Evolutionary conservation across 2,888 invertebrate genomes (phyloP).

Genomic region (Diabrotica balteata): DNA sequence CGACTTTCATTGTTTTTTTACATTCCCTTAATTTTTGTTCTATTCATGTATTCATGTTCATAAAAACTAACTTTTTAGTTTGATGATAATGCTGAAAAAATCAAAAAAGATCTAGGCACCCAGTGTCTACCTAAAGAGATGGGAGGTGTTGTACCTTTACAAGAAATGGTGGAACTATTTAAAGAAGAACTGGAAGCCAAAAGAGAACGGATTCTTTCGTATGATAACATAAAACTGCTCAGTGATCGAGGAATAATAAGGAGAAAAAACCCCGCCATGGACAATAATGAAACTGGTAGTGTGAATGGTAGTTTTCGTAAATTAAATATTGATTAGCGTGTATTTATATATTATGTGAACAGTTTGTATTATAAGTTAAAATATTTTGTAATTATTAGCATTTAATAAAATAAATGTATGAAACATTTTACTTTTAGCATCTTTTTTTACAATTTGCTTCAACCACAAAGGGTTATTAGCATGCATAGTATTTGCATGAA

Average conservation of each 20-base stretch:
- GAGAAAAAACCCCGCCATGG: constrained; percentile 50
- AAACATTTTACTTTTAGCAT: too few relatives aligned
- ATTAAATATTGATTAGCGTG: constrained; percentile 67
- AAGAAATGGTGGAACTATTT: constrained; percentile 76
- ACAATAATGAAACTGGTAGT: constrained; percentile 43
- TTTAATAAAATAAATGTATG: too few relatives aligned
- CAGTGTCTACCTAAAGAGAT: constrained; percentile 74
- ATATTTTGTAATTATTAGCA: too few relatives aligned
- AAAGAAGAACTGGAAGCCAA: constrained; percentile 68
- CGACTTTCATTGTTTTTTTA: too few relatives aligned
- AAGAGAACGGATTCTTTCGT: constrained; percentile 65
- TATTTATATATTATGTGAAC: too few relatives aligned
- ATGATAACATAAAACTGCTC: constrained; percentile 72
- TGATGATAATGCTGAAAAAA: constrained; percentile 64
- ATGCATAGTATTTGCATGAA: too few relatives aligned
- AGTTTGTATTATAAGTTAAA: too few relatives aligned
- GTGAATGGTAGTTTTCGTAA: constrained; percentile 71
- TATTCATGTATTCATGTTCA: too few relatives aligned
- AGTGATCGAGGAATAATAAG: constrained; percentile 67
- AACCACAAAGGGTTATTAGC: too few relatives aligned
- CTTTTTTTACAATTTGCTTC: too few relatives aligned
- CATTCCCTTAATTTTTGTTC: too few relatives aligned
- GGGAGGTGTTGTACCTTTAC: constrained; percentile 74
- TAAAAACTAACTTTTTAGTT: constrained; percentile 20
- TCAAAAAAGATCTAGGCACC: constrained; percentile 67